A percentile compares a stretch with the other conserved stretches of the same genome.
phyloP scores from a whole-genome alignment of 2,888 invertebrate species.

The Biston stratarius region DNA sequence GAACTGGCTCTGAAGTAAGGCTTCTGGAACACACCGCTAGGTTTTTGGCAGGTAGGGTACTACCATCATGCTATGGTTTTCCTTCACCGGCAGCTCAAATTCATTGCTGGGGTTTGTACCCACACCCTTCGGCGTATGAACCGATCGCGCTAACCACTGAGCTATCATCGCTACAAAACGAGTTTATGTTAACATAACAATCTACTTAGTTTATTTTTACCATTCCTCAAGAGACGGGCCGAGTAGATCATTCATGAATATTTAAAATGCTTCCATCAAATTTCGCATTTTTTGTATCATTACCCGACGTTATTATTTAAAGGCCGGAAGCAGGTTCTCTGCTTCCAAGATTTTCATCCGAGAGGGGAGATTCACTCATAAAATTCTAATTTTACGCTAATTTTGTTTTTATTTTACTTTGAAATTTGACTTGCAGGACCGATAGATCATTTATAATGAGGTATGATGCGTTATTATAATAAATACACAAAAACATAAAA shows the following conservation, averaged over 20 bases:
- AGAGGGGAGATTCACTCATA: conserved; percentile 57
- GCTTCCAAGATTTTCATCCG: conserved; percentile 14
- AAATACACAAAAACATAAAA: neutral
- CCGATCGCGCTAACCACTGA: no score
- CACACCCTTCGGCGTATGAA: no score
- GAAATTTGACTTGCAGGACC: conserved; percentile 14
- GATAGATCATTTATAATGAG: conserved; percentile 4
- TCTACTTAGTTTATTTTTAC: neutral
- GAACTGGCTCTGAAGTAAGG: no score
- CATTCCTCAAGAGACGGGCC: conserved; percentile 2
- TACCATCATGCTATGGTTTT: no score
- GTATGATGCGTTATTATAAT: neutral
- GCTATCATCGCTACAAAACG: no score
- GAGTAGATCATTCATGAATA: conserved; percentile 39
- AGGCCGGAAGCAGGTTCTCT: conserved; percentile 52
- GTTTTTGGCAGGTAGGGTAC: no score
- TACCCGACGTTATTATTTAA: conserved; percentile 68
- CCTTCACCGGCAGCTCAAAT: no score
- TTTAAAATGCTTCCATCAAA: conserved; percentile 46
- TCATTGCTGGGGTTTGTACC: no score
- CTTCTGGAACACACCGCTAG: no score
- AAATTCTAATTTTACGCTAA: conserved; percentile 66
- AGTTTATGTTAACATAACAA: neutral
- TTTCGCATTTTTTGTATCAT: conserved; percentile 64
- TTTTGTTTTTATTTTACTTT: conserved; percentile 53